Evolutionary conservation across 2,888 invertebrate genomes (phyloP).

Genomic region (Lasioglossum calceatum): DNA sequence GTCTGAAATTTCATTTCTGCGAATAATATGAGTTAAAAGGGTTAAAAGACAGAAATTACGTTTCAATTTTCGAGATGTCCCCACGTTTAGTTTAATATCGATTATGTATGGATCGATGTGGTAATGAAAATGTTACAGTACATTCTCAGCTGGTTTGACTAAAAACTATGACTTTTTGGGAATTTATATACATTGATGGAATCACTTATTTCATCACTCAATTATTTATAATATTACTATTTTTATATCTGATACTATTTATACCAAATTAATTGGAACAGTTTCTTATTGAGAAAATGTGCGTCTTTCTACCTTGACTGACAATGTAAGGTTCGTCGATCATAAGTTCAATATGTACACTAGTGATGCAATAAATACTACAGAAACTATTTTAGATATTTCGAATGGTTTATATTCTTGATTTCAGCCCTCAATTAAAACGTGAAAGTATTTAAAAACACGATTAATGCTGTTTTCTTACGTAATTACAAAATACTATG

Average conservation of each 20-base stretch:
- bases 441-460: neutral
- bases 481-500: neutral
- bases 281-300: neutral
- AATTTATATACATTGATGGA: neutral
- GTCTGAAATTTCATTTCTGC: neutral
- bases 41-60: neutral
- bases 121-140: neutral
- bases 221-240: constrained; percentile 2
- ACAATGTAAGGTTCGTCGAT: neutral
- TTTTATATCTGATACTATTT: neutral
- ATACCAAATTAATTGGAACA: neutral
- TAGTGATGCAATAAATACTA: neutral
- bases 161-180: neutral
- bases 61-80: neutral
- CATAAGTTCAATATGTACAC: neutral
- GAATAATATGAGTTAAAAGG: neutral
- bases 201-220: neutral
- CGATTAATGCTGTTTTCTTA: neutral
- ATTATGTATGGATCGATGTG: too few species aligned
- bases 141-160: neutral
- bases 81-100: neutral
- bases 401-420: neutral
- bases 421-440: neutral
- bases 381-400: neutral
- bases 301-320: neutral